Evolutionary conservation across 2,113 vertebrate species (phyloP).

Genomic region (Sardina pilchardus): DNA sequence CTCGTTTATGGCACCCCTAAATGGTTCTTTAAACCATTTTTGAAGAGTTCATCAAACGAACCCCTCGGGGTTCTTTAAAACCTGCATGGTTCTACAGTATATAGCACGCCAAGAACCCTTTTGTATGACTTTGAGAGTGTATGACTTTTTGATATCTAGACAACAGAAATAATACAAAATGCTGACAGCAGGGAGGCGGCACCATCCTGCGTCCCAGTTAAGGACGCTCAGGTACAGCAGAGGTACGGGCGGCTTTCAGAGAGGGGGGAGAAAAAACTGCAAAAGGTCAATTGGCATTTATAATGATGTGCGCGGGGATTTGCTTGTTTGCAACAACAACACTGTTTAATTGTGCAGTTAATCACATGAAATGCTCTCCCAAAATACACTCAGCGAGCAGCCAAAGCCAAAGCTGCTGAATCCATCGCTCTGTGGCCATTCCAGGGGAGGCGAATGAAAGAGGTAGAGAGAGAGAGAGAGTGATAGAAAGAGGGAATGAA

Average conservation of each 20-base stretch:
- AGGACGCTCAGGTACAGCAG: conserved; percentile 18
- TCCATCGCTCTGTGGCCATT: background rate
- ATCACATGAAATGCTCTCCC: conserved; percentile 41
- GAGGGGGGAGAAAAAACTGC: background rate
- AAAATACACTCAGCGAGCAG: conserved; percentile 42
- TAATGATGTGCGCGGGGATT: conserved; percentile 49
- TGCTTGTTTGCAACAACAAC: conserved; percentile 45
- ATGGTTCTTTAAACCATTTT: no score
- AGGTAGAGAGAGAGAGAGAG: conserved; percentile 18
- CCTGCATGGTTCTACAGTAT: no score
- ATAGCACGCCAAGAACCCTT: no score
- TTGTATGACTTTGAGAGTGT: no score
- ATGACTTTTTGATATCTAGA: no score
- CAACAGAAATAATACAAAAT: no score
- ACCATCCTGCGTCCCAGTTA: conserved; percentile 15
- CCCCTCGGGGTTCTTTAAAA: no score
- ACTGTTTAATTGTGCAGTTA: conserved; percentile 46
- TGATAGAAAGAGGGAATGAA: background rate
- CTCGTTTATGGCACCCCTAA: no score
- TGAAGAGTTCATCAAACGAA: no score
- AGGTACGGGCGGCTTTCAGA: background rate
- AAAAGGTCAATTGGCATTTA: conserved; percentile 51
- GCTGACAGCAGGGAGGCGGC: background rate
- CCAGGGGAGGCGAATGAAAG: background rate
- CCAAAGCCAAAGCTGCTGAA: background rate